These are phyloP conservation scores for Pomacea canaliculata DNA, from an alignment of 2,888 invertebrate genomes.

Conservation along the genomic window DNA sequence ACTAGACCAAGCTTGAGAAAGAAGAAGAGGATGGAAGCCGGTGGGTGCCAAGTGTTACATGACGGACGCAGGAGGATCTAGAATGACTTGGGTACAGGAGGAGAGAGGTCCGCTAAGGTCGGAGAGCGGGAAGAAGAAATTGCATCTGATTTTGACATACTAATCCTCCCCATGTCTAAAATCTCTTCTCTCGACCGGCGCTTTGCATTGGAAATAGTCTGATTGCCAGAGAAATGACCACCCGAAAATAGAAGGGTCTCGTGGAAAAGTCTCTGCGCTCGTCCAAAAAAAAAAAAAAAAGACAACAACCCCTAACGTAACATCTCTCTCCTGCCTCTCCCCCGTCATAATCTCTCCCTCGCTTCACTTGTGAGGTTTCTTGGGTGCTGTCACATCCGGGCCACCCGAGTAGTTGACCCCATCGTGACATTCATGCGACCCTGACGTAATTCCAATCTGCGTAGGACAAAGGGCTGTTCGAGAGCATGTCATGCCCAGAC, in stretches of 20 bases:
- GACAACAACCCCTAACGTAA: too few species aligned
- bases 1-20: not conserved
- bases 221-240: not conserved
- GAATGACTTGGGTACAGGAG: not conserved
- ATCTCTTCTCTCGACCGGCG: not conserved
- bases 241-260: not conserved
- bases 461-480: conserved; percentile 23
- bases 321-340: too few species aligned
- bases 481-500: conserved; percentile 22
- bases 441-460: conserved; percentile 31
- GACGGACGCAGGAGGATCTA: conserved; percentile 1
- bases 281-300: too few species aligned
- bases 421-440: conserved; percentile 21
- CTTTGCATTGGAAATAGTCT: not conserved
- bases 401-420: conserved; percentile 22
- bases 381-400: conserved; percentile 15
- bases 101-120: not conserved
- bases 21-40: not conserved
- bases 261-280: too few species aligned
- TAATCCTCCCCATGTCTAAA: not conserved
- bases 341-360: too few species aligned
- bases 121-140: not conserved
- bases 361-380: too few species aligned
- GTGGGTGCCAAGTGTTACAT: too few species aligned
- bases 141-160: conserved; percentile 8